Conservation (phyloP, 2,888 invertebrate genomes). For the Ceraclea dissimilis region DNA sequence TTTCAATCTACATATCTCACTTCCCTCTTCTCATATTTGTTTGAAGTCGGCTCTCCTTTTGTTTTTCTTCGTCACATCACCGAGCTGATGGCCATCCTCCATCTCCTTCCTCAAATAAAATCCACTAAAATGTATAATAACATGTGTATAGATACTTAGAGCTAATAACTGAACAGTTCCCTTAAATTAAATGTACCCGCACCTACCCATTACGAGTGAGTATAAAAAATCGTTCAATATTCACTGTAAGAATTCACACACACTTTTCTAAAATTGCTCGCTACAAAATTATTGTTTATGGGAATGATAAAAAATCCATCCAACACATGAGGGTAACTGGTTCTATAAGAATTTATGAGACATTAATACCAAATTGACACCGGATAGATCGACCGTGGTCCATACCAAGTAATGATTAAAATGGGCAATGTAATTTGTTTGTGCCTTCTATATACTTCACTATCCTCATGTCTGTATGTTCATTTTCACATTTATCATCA, state of each 20-base stretch:
- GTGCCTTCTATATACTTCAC: background rate
- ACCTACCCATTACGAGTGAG: no score
- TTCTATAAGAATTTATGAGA: conserved; percentile 18
- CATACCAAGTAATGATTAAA: conserved; percentile 13
- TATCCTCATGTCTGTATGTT: conserved; percentile 4
- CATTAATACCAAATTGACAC: conserved; percentile 21
- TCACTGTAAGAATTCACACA: conserved; percentile 2
- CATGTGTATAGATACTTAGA: no score
- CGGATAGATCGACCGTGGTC: conserved; percentile 15
- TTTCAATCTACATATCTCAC: no score
- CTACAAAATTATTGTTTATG: background rate
- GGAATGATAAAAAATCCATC: background rate
- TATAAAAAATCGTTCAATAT: background rate
- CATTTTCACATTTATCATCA: background rate
- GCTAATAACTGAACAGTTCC: no score
- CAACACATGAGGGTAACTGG: conserved; percentile 4
- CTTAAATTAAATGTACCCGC: no score
- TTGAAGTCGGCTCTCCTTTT: no score
- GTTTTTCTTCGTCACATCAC: no score
- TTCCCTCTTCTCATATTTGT: no score
- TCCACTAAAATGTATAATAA: no score
- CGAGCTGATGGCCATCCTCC: no score
- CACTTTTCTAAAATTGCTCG: conserved; percentile 1
- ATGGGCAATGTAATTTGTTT: conserved; percentile 9
- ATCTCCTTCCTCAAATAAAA: no score